Evolutionary conservation across 2,888 invertebrate species (phyloP), one percentile per base, ranked within the genome.

Genomic region (Trichopria drosophilae): DNA sequence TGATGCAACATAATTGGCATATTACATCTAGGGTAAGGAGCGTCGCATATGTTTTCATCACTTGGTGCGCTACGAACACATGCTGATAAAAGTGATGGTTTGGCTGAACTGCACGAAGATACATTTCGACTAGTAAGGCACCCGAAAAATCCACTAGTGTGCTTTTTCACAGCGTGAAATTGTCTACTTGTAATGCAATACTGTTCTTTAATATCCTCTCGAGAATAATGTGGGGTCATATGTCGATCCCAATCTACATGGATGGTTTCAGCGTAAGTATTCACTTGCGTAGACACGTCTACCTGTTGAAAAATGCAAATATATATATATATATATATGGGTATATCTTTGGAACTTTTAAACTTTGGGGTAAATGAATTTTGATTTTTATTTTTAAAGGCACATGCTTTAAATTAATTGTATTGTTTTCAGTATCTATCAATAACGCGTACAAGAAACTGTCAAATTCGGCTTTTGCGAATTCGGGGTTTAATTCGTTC

Each of bases 181-280:
- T 93, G 92, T 72, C 92, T 86, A 78, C 88, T 90, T 73, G 88
- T 93, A 79, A 94, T 90, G 80, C 93, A 94, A 80, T 94, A 94
- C 78, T 93, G 93, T 73, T 94, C 93, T 64, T 90, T 84, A 76
- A 94, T 93, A 79, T 90, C 90, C 79, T 90, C 82, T 71, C 92
- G 88, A 54, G 92, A 92, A 80, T 93, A 93, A 67, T 88, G 76
- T 40, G 80, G 79, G 5, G 81, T 80, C 26, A 77, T 76, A 18
- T 79, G 72, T 24, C 75, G 68, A 34, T 72, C 68, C 72, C 71
- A 72, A 48, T 73, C 72, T 55, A 81, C 72, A 76, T 81, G 67
- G 76, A 79, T 76, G 75, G 78, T 68, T 76, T 79, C 76, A 69
- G 81, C 78, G 56, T 75, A 72, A 44, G 75, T 67, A 57, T 76